phyloP scores from a whole-genome alignment of 2,888 invertebrate species.

The Ichneumoninae sp. region DNA sequence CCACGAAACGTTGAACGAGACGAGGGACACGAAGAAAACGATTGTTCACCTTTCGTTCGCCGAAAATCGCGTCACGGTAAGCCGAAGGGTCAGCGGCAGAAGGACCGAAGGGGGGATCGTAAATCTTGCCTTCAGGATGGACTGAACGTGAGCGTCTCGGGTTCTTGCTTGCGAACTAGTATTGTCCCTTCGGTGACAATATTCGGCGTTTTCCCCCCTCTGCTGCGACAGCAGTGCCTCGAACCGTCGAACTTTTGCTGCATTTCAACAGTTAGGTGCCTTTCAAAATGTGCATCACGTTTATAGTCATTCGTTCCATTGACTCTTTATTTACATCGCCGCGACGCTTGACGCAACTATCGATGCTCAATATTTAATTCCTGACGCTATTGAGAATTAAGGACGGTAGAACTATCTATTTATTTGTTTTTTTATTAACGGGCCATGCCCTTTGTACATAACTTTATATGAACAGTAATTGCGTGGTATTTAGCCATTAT shows the following conservation, averaged over 20 bases:
- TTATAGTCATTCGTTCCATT: constrained; percentile 38
- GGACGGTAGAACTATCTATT: neutral
- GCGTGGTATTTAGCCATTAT: no score
- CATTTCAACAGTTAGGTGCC: constrained; percentile 42
- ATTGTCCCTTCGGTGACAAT: constrained; percentile 59
- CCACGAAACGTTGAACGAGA: neutral
- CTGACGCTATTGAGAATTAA: constrained; percentile 1
- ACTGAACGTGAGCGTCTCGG: constrained; percentile 47
- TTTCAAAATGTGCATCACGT: constrained; percentile 61
- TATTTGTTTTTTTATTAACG: no score
- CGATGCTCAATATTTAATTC: constrained; percentile 42
- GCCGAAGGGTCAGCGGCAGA: constrained; percentile 60
- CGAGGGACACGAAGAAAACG: constrained; percentile 47
- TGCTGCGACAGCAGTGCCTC: constrained; percentile 7
- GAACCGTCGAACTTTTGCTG: constrained; percentile 20
- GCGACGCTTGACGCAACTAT: constrained; percentile 27
- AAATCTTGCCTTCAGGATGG: constrained; percentile 57
- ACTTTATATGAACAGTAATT: no score
- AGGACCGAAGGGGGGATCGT: constrained; percentile 46
- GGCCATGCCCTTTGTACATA: no score
- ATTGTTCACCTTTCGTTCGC: constrained; percentile 60
- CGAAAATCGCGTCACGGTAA: constrained; percentile 40
- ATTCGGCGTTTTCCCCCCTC: constrained; percentile 21
- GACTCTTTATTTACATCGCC: constrained; percentile 34
- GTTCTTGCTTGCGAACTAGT: constrained; percentile 46